Evolutionary conservation across 2,888 invertebrate species (phyloP), one percentile per base, ranked within the genome.

Genomic region (Cryptus armator): DNA sequence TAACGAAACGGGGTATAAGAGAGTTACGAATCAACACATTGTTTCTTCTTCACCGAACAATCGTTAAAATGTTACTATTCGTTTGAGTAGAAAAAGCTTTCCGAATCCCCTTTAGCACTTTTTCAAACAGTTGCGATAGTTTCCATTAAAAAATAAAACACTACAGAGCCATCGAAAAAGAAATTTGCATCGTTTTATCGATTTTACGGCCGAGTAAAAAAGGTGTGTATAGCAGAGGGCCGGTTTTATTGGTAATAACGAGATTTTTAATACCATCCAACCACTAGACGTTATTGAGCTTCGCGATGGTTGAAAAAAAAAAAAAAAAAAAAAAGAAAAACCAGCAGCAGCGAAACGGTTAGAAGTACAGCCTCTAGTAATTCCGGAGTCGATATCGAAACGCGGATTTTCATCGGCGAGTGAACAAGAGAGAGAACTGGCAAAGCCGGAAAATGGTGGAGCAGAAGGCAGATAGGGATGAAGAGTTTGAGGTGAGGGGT

Each of bases 321-420:
- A 44, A 46, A 44, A 12, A n/a, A n/a, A n/a, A n/a, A 29, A 29
- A 32, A 43, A 37, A 16, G 14, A 44, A 46, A 44, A 12, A 29
- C 7, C 37, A 29, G 72, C 56, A 24, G 10, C 24, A 56, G 19
- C 24, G 24, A 19, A 56, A 56, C 12, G 56, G 19, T 19, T 24
- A 29, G 19, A 24, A 56, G 53, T 7, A 24, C 53, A 59, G 43
- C 46, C 46, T 74, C 24, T 46, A 48, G 62, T 74, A 62, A 74
- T 74, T 74, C 74, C 48, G 62, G 9, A 74, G 74, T 12, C 62
- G 74, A 64, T 74, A 74, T 74, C 62, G 74, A 62, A 53, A 56
- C 56, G 16, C 62, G 37, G 62, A 32, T 74, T 74, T 74, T 74
- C 62, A 74, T 74, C 72, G 59, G 5, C 56, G 72, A 29, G 71